These are phyloP conservation scores for Ciconia boyciana DNA, from an alignment of 2,113 vertebrate species.

Conservation along the genomic window DNA sequence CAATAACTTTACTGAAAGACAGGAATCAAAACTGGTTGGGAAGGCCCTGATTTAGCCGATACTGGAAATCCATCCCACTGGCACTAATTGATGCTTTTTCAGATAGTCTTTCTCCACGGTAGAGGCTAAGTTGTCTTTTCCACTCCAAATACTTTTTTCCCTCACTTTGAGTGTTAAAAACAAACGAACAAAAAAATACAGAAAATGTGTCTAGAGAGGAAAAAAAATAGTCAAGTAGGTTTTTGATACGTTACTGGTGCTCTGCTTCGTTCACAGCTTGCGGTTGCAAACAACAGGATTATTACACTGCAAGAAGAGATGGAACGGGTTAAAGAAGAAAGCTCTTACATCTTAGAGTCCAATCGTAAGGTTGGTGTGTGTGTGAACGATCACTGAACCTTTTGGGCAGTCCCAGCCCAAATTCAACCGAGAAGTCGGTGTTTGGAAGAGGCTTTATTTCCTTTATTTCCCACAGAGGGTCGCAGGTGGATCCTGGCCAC, in stretches of 20 bases:
- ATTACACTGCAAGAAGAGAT: constrained; percentile 97
- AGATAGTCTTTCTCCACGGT: neutral
- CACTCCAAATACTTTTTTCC: neutral
- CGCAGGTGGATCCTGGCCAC: neutral
- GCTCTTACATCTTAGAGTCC: constrained; percentile 86
- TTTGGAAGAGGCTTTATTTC: neutral
- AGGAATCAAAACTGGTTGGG: neutral
- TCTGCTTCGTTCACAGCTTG: constrained; percentile 78
- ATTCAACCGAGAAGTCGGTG: accelerated
- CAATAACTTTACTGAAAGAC: neutral
- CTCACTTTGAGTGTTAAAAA: neutral
- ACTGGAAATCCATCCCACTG: neutral
- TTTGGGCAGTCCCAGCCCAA: neutral
- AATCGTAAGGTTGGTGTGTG: constrained; percentile 80
- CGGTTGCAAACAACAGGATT: constrained; percentile 96
- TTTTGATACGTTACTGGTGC: neutral
- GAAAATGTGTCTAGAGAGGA: neutral
- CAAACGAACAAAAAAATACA: neutral
- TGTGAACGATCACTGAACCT: neutral
- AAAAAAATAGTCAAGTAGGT: accelerated
- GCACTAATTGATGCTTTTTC: neutral
- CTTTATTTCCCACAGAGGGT: neutral
- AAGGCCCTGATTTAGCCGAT: neutral
- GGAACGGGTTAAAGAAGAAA: constrained; percentile 92
- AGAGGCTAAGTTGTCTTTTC: neutral